phyloP scores from a whole-genome alignment of 2,113 vertebrate species.

The Thryonomys swinderianus region DNA sequence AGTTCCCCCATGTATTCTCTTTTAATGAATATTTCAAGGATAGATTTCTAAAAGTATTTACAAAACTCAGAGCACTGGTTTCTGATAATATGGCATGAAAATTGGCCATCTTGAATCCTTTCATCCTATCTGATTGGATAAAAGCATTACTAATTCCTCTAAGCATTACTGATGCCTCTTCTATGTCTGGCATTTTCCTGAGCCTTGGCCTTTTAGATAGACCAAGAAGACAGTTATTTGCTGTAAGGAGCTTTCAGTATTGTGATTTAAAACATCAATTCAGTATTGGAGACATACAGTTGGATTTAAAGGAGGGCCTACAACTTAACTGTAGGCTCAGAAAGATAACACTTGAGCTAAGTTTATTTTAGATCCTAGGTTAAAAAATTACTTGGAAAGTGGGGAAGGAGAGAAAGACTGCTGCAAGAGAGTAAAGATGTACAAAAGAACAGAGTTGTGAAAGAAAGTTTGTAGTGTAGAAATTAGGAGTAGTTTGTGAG shows the following conservation, averaged over 20 bases:
- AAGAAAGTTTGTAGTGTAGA: not conserved
- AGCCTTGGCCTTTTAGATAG: not conserved
- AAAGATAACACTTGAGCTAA: not conserved
- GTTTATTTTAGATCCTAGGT: not conserved
- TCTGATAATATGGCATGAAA: not conserved
- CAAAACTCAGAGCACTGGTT: not conserved
- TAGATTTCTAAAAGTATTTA: slow-evolving; percentile 45
- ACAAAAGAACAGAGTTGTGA: not conserved
- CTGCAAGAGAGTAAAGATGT: not conserved
- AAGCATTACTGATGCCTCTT: not conserved
- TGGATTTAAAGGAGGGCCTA: not conserved
- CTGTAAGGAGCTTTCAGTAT: not conserved
- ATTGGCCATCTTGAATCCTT: not conserved
- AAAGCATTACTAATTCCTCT: no score
- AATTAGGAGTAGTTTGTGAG: not conserved
- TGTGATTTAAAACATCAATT: not conserved
- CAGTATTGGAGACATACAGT: accelerated
- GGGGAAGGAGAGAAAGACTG: not conserved
- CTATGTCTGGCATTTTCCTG: slow-evolving; percentile 15
- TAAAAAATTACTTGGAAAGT: not conserved
- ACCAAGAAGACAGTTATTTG: not conserved
- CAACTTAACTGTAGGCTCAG: not conserved
- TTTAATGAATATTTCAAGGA: not conserved
- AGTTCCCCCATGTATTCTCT: not conserved
- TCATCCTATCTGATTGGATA: not conserved